These are phyloP conservation scores for Euura lappo DNA, from an alignment of 1,140 invertebrate species.

Conservation along the genomic window DNA sequence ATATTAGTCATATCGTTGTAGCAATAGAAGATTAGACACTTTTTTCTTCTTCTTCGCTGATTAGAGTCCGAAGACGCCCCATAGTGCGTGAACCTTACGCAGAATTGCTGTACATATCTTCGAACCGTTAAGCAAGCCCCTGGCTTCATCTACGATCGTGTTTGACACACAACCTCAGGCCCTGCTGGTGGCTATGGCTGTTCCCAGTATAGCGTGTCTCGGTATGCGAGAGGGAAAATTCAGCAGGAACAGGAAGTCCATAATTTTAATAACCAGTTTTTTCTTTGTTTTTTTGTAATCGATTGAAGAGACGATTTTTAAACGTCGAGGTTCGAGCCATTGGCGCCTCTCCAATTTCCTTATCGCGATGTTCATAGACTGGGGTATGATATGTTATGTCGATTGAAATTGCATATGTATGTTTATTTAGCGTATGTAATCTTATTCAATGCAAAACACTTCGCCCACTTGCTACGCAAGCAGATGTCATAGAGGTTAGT, in stretches of 20 bases:
- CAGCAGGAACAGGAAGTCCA: too few species aligned
- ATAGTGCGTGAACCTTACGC: too few species aligned
- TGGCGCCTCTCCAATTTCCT: too few species aligned
- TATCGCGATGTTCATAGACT: too few species aligned
- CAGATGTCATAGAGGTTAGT: conserved; percentile 42
- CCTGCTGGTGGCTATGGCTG: neutral
- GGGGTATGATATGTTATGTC: neutral
- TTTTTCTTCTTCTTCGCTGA: neutral
- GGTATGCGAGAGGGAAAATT: too few species aligned
- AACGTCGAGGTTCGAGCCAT: too few species aligned
- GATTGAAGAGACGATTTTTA: too few species aligned
- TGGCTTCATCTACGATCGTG: neutral
- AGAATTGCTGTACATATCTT: neutral
- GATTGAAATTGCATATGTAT: conserved; percentile 29
- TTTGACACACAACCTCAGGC: conserved; percentile 1
- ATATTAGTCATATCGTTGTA: too few species aligned
- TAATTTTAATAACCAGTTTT: neutral
- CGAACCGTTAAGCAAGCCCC: neutral
- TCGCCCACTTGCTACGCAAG: conserved; percentile 28
- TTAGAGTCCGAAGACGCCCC: neutral
- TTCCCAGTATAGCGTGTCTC: too few species aligned
- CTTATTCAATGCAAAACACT: conserved; percentile 44
- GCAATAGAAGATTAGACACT: too few species aligned
- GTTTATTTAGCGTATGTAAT: conserved; percentile 30
- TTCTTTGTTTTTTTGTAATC: too few species aligned